Conservation (phyloP, 2,888 invertebrate species). For the Apodemia hepburni region DNA sequence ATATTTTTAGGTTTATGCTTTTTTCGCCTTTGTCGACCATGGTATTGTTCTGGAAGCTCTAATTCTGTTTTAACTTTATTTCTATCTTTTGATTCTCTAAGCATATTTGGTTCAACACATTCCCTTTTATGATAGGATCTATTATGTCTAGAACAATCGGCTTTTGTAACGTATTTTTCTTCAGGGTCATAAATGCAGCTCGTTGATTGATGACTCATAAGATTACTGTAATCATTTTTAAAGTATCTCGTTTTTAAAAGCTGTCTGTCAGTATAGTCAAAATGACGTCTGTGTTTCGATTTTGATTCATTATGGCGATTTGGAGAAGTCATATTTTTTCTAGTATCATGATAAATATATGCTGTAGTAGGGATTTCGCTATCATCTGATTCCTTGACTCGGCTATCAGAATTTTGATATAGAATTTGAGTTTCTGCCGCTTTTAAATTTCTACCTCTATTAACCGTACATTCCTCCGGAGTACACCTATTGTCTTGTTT, state of each 20-base stretch:
- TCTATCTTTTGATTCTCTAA: constrained; percentile 36
- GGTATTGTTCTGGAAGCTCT: constrained; percentile 30
- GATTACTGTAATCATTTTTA: background rate
- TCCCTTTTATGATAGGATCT: constrained; percentile 35
- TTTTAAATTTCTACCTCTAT: constrained; percentile 33
- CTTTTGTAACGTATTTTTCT: constrained; percentile 25
- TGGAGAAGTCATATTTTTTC: constrained; percentile 23
- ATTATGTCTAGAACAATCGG: constrained; percentile 33
- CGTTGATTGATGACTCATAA: constrained; percentile 34
- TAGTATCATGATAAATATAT: constrained; percentile 27
- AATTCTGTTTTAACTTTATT: constrained; percentile 34
- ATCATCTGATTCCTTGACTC: constrained; percentile 41
- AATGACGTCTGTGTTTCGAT: background rate
- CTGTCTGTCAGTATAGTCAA: background rate
- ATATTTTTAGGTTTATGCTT: constrained; percentile 21
- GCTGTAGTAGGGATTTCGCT: constrained; percentile 33
- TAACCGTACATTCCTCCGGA: constrained; percentile 25
- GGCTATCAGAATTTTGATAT: constrained; percentile 44
- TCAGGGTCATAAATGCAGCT: constrained; percentile 45
- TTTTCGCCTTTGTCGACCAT: constrained; percentile 27
- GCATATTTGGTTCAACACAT: constrained; percentile 26
- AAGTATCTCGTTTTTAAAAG: background rate
- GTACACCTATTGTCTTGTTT: constrained; percentile 28
- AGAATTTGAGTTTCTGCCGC: constrained; percentile 45
- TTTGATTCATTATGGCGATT: constrained; percentile 7